phyloP scores from a whole-genome alignment of 2,888 invertebrate genomes.

The Nasonia oneida region DNA sequence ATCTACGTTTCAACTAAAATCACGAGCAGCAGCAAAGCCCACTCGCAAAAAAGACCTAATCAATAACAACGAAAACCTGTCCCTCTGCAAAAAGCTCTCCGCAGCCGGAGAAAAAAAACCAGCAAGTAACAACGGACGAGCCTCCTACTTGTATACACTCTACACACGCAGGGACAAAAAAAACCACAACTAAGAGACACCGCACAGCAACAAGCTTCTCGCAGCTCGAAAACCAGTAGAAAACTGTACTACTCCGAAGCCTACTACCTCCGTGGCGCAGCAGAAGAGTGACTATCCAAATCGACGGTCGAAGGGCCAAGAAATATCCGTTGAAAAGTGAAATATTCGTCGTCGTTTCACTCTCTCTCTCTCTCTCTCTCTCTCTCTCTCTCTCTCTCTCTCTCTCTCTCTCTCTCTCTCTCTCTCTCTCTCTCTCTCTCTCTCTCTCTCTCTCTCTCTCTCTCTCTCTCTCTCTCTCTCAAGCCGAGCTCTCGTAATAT shows the following conservation, averaged over 20 bases:
- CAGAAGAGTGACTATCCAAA: neutral
- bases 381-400: no score
- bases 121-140: neutral
- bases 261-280: no score
- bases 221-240: neutral
- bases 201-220: constrained; percentile 15
- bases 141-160: neutral
- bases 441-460: no score
- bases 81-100: neutral
- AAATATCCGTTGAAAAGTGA: neutral
- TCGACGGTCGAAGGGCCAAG: neutral
- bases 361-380: no score
- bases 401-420: neutral
- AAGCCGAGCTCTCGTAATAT: neutral
- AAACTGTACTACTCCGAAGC: neutral
- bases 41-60: constrained; percentile 13
- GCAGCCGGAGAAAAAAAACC: neutral
- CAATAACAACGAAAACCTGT: constrained; percentile 9
- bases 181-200: neutral
- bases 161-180: neutral
- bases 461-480: neutral
- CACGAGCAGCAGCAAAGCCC: neutral
- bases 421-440: no score
- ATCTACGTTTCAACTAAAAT: neutral
- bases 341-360: constrained; percentile 10